phyloP scores from a whole-genome alignment of 2,888 invertebrate species.

The Cynaeus angustus region DNA sequence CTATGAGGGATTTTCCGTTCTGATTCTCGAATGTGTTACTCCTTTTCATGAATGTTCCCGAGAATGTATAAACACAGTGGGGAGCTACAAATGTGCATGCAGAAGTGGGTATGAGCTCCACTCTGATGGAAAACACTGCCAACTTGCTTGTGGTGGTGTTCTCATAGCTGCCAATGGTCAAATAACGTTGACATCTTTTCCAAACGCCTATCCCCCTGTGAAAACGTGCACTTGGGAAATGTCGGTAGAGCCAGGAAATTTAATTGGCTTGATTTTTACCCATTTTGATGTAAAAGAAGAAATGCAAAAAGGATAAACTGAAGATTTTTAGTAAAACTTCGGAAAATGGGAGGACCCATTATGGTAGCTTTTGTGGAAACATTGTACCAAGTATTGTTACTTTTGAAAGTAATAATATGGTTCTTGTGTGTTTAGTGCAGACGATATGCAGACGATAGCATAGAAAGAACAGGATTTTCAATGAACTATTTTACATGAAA shows the following conservation, averaged over 20 bases:
- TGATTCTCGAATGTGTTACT: conserved; percentile 94
- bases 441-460: too few species aligned
- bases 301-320: conserved; percentile 1
- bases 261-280: conserved; percentile 96
- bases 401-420: not conserved
- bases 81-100: conserved; percentile 92
- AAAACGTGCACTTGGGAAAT: conserved; percentile 99
- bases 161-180: conserved; percentile 89
- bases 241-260: conserved; percentile 90
- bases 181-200: conserved; percentile 96
- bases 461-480: too few species aligned
- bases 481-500: too few species aligned
- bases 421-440: not conserved
- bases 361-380: not conserved
- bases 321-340: not conserved
- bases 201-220: conserved; percentile 92
- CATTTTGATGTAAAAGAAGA: conserved; percentile 95
- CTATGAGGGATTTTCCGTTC: conserved; percentile 96
- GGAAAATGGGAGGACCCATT: not conserved
- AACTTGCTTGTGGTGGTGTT: conserved; percentile 98
- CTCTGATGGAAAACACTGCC: conserved; percentile 96
- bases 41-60: conserved; percentile 95
- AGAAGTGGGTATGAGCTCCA: conserved; percentile 95
- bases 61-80: conserved; percentile 91
- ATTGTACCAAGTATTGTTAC: not conserved